These are phyloP conservation scores for Drosophila gaucha DNA, from an alignment of 2,888 invertebrate species.

Conservation along the genomic window DNA sequence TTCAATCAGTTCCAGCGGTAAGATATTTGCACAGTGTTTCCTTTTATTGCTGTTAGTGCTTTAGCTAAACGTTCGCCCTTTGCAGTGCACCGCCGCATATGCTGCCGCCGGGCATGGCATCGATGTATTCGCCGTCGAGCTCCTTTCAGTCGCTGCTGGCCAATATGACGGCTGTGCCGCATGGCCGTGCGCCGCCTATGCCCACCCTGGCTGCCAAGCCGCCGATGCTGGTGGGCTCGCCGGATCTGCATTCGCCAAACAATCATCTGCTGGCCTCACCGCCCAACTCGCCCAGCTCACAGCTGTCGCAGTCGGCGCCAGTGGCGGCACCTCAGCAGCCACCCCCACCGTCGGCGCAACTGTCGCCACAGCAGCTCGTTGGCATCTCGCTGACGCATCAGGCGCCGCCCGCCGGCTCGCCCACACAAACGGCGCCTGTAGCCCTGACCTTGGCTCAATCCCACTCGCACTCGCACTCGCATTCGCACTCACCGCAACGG, in stretches of 20 bases:
- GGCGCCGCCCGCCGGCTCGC: slow-evolving; percentile 57
- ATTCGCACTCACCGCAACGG: slow-evolving; percentile 69
- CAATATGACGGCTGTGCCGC: slow-evolving; percentile 87
- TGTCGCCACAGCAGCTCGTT: slow-evolving; percentile 87
- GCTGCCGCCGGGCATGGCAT: slow-evolving; percentile 87
- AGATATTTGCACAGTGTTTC: slow-evolving; percentile 23
- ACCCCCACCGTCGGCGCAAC: slow-evolving; percentile 87
- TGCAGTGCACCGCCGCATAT: slow-evolving; percentile 88
- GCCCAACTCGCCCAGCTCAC: slow-evolving; percentile 80
- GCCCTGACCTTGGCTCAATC: slow-evolving; percentile 59
- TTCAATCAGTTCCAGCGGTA: slow-evolving; percentile 86
- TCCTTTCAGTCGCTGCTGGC: slow-evolving; percentile 93
- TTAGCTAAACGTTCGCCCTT: slow-evolving; percentile 2
- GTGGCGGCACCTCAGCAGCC: slow-evolving; percentile 80
- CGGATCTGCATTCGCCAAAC: slow-evolving; percentile 81
- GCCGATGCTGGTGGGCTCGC: slow-evolving; percentile 78
- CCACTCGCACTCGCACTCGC: slow-evolving; percentile 46
- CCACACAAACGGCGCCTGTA: slow-evolving; percentile 67
- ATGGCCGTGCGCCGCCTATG: slow-evolving; percentile 82
- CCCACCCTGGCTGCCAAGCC: slow-evolving; percentile 60
- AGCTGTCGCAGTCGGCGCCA: slow-evolving; percentile 42
- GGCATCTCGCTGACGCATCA: slow-evolving; percentile 86
- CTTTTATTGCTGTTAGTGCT: not conserved
- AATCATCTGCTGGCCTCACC: slow-evolving; percentile 81
- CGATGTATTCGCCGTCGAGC: slow-evolving; percentile 86